A percentile compares a stretch with the other conserved stretches of the same genome.
These are phyloP conservation scores for Agonum fuliginosum DNA, from an alignment of 2,888 invertebrate species.

Conservation along the genomic window DNA sequence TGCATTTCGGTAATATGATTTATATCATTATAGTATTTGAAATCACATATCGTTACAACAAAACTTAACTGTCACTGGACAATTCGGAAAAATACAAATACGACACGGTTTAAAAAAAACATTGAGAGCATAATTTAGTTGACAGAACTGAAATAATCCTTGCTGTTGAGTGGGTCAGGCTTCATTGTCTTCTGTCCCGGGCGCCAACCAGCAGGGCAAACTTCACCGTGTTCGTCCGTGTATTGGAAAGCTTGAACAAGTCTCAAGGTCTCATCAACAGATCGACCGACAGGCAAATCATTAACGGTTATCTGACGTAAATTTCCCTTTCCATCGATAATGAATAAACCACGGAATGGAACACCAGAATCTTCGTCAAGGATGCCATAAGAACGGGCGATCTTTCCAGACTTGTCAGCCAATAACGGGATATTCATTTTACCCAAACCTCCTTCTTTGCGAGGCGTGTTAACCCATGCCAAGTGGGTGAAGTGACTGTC, in stretches of 20 bases:
- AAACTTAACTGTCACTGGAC: slow-evolving; percentile 21
- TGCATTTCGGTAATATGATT: slow-evolving; percentile 28
- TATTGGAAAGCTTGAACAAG: slow-evolving; percentile 98
- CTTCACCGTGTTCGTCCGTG: slow-evolving; percentile 94
- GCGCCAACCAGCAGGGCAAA: slow-evolving; percentile 96
- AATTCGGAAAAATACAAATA: slow-evolving; percentile 23
- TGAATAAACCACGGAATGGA: slow-evolving; percentile 95
- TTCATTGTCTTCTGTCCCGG: slow-evolving; percentile 95
- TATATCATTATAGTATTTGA: slow-evolving; percentile 14
- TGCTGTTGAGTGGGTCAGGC: slow-evolving; percentile 87
- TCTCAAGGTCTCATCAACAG: slow-evolving; percentile 94
- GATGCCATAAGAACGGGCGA: slow-evolving; percentile 92
- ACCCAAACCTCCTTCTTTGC: slow-evolving; percentile 96
- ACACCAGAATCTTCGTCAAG: slow-evolving; percentile 94
- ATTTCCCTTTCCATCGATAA: slow-evolving; percentile 91
- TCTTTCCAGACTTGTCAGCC: slow-evolving; percentile 92
- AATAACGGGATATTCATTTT: slow-evolving; percentile 95
- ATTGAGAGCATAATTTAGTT: slow-evolving; percentile 62
- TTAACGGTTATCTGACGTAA: slow-evolving; percentile 97
- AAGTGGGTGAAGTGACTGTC: slow-evolving; percentile 98
- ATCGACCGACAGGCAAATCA: slow-evolving; percentile 95
- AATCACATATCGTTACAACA: slow-evolving; percentile 35
- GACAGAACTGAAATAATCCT: slow-evolving; percentile 79
- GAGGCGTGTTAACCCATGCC: slow-evolving; percentile 96
- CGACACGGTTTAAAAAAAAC: slow-evolving; percentile 17